Percentiles rank a stretch among this genome's conserved stretches.
These are phyloP conservation scores for Cydia amplana DNA, from an alignment of 1,140 invertebrate genomes.

Conservation along the genomic window DNA sequence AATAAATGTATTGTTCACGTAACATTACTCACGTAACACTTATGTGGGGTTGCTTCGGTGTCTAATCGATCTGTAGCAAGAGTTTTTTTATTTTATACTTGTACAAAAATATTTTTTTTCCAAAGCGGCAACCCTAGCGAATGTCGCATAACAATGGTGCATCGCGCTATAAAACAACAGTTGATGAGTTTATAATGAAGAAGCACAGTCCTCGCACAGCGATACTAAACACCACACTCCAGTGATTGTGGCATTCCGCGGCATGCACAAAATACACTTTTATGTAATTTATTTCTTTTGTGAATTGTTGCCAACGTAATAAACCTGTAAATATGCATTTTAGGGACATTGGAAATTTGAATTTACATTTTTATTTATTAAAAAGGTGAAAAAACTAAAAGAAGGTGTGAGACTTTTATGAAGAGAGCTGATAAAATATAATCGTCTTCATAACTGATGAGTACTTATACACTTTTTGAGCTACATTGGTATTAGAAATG, in stretches of 20 bases:
- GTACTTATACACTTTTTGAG: too few relatives aligned
- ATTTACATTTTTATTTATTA: too few relatives aligned
- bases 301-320: not conserved
- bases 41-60: too few relatives aligned
- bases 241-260: conserved; percentile 11
- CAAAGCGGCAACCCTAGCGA: conserved; percentile 13
- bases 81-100: too few relatives aligned
- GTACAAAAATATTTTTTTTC: not conserved
- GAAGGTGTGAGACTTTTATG: too few relatives aligned
- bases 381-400: too few relatives aligned
- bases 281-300: not conserved
- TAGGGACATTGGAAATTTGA: not conserved
- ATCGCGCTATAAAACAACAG: conserved; percentile 27
- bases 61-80: too few relatives aligned
- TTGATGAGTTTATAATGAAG: conserved; percentile 33
- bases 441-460: too few relatives aligned
- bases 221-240: conserved; percentile 14
- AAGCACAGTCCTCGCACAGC: not conserved
- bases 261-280: not conserved
- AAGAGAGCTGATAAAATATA: too few relatives aligned
- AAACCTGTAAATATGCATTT: not conserved
- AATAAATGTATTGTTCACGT: too few relatives aligned
- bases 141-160: conserved; percentile 31
- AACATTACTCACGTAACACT: too few relatives aligned
- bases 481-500: too few relatives aligned